phyloP scores from a whole-genome alignment of 2,797 vertebrate species.

The Trachurus trachurus region DNA sequence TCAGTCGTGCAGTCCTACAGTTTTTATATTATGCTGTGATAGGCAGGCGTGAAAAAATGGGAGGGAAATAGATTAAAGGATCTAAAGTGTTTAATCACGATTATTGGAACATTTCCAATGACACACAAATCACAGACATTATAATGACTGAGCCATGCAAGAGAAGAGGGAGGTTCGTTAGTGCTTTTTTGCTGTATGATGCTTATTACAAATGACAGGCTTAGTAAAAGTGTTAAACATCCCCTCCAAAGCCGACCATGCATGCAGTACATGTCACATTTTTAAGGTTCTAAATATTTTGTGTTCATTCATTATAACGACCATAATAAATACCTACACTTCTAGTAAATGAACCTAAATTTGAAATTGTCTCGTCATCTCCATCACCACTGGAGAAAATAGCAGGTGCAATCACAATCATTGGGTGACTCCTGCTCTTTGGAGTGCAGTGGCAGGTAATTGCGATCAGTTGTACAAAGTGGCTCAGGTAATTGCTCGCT shows the following conservation, averaged over 20 bases:
- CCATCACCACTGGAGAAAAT: slow-evolving; percentile 19
- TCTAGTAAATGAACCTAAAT: background rate
- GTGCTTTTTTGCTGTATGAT: slow-evolving; percentile 1
- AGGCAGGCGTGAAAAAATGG: slow-evolving; percentile 6
- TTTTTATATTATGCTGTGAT: slow-evolving; percentile 13
- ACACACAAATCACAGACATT: slow-evolving; percentile 25
- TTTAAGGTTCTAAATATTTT: slow-evolving; percentile 3
- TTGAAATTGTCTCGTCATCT: slow-evolving; percentile 2
- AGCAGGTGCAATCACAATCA: slow-evolving; percentile 24
- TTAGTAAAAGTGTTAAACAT: background rate
- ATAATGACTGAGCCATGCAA: background rate
- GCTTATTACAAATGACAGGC: slow-evolving; percentile 3
- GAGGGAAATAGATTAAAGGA: slow-evolving; percentile 31
- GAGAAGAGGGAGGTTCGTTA: slow-evolving; percentile 10
- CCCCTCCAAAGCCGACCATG: background rate
- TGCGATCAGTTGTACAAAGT: slow-evolving; percentile 49
- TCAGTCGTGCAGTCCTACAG: slow-evolving; percentile 1
- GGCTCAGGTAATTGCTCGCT: slow-evolving; percentile 45
- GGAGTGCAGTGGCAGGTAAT: slow-evolving; percentile 36
- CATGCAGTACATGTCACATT: background rate
- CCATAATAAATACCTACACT: slow-evolving; percentile 9
- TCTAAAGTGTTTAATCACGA: slow-evolving; percentile 12
- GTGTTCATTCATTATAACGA: slow-evolving; percentile 2
- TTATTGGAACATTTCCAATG: slow-evolving; percentile 19
- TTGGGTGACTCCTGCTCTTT: slow-evolving; percentile 32